Evolutionary conservation across 2,797 vertebrate species (phyloP).

Genomic region (Hyperoplus immaculatus): DNA sequence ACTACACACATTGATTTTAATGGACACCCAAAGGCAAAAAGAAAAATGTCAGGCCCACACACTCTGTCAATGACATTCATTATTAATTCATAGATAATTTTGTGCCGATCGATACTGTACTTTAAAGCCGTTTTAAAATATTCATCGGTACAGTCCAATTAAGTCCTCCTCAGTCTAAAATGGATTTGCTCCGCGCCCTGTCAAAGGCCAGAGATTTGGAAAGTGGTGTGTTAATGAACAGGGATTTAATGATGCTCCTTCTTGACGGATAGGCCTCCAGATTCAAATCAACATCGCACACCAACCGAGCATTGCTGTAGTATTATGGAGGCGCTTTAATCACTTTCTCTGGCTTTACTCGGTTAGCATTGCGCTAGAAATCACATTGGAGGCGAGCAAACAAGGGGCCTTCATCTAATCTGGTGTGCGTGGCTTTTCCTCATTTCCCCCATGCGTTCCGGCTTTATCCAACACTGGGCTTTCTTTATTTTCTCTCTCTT

Average conservation of each 20-base stretch:
- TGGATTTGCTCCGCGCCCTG: constrained; percentile 21
- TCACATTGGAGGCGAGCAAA: constrained; percentile 50
- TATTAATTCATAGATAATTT: constrained; percentile 56
- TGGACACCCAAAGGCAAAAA: constrained; percentile 24
- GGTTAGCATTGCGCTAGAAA: constrained; percentile 53
- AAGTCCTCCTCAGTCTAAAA: constrained; percentile 32
- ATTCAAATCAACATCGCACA: constrained; percentile 52
- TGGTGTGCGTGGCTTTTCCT: constrained; percentile 38
- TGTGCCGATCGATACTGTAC: constrained; percentile 41
- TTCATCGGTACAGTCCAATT: constrained; percentile 31
- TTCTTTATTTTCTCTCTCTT: constrained; percentile 35
- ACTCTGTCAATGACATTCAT: constrained; percentile 58
- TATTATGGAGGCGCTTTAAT: constrained; percentile 31
- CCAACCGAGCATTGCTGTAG: constrained; percentile 6
- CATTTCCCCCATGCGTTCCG: constrained; percentile 60
- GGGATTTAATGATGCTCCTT: constrained; percentile 33
- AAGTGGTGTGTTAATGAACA: constrained; percentile 55
- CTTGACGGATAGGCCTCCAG: constrained; percentile 39
- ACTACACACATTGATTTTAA: constrained; percentile 18
- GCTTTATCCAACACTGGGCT: constrained; percentile 49
- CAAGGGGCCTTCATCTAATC: constrained; percentile 53
- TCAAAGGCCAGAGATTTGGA: constrained; percentile 33
- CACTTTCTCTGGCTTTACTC: constrained; percentile 43
- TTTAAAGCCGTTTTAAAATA: constrained; percentile 42
- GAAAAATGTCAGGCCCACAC: constrained; percentile 4